phyloP scores from a whole-genome alignment of 2,888 invertebrate genomes.

The Eucera pruinosa region DNA sequence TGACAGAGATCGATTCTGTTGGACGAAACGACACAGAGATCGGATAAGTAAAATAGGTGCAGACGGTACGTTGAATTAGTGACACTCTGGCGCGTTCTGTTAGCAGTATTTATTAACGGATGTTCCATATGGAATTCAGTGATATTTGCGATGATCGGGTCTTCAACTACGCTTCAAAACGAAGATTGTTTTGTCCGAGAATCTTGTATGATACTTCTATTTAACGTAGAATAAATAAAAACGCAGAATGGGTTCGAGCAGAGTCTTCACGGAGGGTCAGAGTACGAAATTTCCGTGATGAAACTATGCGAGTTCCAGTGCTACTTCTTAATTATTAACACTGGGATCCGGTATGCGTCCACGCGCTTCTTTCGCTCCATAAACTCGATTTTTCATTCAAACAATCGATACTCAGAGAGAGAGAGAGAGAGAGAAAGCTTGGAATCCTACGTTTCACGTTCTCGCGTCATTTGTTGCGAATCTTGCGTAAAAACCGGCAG shows the following conservation, averaged over 20 bases:
- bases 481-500: slow-evolving; percentile 15
- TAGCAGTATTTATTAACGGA: slow-evolving; percentile 80
- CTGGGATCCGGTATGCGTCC: slow-evolving; percentile 18
- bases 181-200: slow-evolving; percentile 37
- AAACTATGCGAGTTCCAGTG: not conserved
- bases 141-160: slow-evolving; percentile 74
- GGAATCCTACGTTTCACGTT: slow-evolving; percentile 1
- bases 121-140: slow-evolving; percentile 68
- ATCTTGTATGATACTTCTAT: slow-evolving; percentile 34
- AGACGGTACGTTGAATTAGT: not conserved
- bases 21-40: too few species aligned
- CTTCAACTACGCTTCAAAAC: slow-evolving; percentile 74
- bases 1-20: too few species aligned
- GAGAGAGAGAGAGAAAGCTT: not conserved
- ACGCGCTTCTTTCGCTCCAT: slow-evolving; percentile 5
- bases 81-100: slow-evolving; percentile 79
- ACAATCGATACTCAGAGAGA: slow-evolving; percentile 16
- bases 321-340: slow-evolving; percentile 37
- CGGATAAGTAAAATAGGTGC: too few species aligned
- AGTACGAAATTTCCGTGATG: not conserved
- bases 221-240: slow-evolving; percentile 29
- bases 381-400: slow-evolving; percentile 17
- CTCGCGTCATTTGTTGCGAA: slow-evolving; percentile 10
- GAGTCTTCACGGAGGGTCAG: not conserved
- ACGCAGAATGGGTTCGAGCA: not conserved